Evolutionary conservation across 35 echinoderm and acorn worm genomes (phyloP), one percentile per base, ranked within the genome.

Genomic region (Apostichopus parvimensis): DNA sequence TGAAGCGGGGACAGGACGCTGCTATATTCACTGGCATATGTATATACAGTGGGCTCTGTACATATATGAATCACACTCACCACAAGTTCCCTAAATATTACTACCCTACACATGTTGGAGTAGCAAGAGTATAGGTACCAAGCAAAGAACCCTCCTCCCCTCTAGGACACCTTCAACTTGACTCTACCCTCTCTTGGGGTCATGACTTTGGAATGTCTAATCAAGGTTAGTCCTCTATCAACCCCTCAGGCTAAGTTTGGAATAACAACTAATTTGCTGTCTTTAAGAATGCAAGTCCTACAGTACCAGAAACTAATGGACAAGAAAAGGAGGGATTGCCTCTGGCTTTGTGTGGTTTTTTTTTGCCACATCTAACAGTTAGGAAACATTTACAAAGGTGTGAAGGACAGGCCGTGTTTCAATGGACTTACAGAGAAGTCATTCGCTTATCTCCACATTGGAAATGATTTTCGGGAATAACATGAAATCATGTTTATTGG

Each of bases 161-260:
- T 75, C 71, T 75, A 75, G 57, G 81, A 59, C 55, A 84, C 81
- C 81, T 84, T 84, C 81, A 84, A 84, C 81, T 84, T 84, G 81
- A 84, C 81, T 58, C 54, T 84, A 56, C 6, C 57, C 81, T 58
- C 81, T 58, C 54, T 59, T 84, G 81, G 57, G 81, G 81, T 84
- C 81, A 84, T 84, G 81, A 17, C 81, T 84, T 84, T 58, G 81
- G 81, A 84, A 84, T 84, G 81, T 84, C 81, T 84, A 84, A 84
- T 84, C 81, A 84, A 55, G 71, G 6, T 84, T 84, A 84, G 20
- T 56, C n/a, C 57, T 84, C 17, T 58, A 58, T 15, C 53, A 10
- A 13, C 17, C 55, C 81, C 81, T 84, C 23, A 84, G 81, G 81
- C 54, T 22, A 0, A 17, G 58, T 54, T 84, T 84, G 81, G 55